Base-by-base conservation (phyloP, 2,888 invertebrate genomes). In the Polydrusus cervinus region DNA sequence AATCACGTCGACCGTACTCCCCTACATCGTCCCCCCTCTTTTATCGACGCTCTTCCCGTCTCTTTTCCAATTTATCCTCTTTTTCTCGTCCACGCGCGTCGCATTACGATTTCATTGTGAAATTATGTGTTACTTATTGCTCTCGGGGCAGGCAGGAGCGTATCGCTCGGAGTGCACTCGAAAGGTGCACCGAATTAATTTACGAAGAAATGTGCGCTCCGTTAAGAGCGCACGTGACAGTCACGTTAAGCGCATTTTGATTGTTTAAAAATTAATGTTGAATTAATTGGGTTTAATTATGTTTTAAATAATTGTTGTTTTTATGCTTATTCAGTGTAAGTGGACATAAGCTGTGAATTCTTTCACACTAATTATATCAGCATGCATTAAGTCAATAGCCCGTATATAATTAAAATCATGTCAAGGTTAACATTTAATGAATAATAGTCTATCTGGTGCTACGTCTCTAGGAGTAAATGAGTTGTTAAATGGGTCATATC, bases 91-190 rank as follows among this genome's bases (percentile, higher is more conserved):
- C 78, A 78, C 78, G 78, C 78, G 75, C 73, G 71, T 70, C 75
- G 71, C 71, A 69, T 75, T 78, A 78, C 77, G 75, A 67, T 75
- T 78, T 78, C 78, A 78, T 78, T 78, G 78, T 78, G 76, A 76
- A 78, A 78, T 78, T 78, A 78, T 78, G 78, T 78, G 78, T 78
- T 78, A 76, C 78, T 78, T 78, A 78, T 78, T 76, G 78, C 70
- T 71, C 69, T 71, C 71, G 49, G 64, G 70, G 60, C 64, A 47
- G 66, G 40, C 76, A 71, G 69, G 77, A 67, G 65, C 74, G 77
- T 62, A 67, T 34, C 66, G 74, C n/a, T 30, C 70, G 64, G 71
- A 75, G 64, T 74, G 75, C 61, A 75, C 75, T 70, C 75, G 47
- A 68, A 69, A 71, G 66, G 75, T 75, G 75, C 75, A 75, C 68